phyloP scores from a whole-genome alignment of 2,888 invertebrate genomes.

The Pocota personata region DNA sequence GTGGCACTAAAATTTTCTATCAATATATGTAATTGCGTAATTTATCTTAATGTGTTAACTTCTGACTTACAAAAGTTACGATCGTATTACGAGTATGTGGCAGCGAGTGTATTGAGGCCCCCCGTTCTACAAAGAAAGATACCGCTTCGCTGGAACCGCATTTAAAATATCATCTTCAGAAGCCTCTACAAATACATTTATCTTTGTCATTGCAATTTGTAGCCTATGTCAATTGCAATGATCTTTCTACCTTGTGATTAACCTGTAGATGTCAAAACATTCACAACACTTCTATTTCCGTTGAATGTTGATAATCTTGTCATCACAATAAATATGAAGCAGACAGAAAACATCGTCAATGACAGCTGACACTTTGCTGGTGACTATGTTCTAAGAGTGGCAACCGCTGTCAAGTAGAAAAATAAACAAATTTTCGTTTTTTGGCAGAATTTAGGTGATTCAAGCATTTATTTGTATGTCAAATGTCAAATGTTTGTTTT shows the following conservation, averaged over 20 bases:
- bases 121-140: too few relatives aligned
- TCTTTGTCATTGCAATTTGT: too few relatives aligned
- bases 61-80: too few relatives aligned
- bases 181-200: too few relatives aligned
- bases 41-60: too few relatives aligned
- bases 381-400: not conserved
- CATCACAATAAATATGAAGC: not conserved
- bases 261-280: not conserved
- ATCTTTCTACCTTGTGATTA: not conserved
- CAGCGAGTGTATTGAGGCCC: too few relatives aligned
- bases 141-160: too few relatives aligned
- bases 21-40: too few relatives aligned
- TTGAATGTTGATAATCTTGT: not conserved
- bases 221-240: not conserved
- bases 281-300: not conserved
- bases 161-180: too few relatives aligned
- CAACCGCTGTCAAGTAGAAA: not conserved
- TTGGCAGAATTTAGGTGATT: not conserved
- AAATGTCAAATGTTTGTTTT: constrained; percentile 4
- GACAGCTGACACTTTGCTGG: not conserved
- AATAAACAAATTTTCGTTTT: not conserved
- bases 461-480: not conserved
- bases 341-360: not conserved
- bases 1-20: too few relatives aligned
- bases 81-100: too few relatives aligned